Percentiles rank a stretch among this genome's conserved stretches.
phyloP scores from a whole-genome alignment of 2,113 vertebrate genomes.

The Tachycineta bicolor region DNA sequence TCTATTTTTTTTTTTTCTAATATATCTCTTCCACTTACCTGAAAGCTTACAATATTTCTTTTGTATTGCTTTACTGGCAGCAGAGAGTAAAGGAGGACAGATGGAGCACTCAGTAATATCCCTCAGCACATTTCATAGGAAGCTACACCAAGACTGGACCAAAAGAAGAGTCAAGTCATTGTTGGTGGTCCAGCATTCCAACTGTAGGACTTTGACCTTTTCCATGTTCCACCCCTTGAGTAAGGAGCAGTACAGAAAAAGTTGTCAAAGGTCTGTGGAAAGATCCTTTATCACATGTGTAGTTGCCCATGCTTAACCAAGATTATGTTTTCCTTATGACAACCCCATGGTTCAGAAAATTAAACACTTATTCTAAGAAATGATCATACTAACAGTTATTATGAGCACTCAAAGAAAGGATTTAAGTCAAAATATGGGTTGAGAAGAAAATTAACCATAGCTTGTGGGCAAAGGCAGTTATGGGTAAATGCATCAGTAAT shows the following conservation, averaged over 20 bases:
- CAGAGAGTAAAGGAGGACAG: not conserved
- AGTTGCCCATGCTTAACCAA: not conserved
- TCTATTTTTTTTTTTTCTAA: rapidly evolving
- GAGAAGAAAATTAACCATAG: not conserved
- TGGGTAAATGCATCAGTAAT: not conserved
- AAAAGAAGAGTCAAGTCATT: not conserved
- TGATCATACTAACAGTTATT: not conserved
- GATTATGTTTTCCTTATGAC: not conserved
- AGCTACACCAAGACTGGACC: not conserved
- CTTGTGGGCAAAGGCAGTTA: not conserved
- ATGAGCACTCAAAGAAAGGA: not conserved
- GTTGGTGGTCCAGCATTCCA: not conserved
- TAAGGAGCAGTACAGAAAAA: not conserved
- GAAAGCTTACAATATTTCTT: not conserved
- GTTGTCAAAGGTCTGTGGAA: not conserved
- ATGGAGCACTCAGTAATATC: not conserved
- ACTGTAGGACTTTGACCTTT: not conserved
- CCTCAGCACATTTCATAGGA: not conserved
- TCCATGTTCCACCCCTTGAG: not conserved
- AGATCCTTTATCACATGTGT: not conserved
- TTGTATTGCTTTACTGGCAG: not conserved
- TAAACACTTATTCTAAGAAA: not conserved
- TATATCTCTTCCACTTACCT: not conserved
- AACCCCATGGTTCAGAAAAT: not conserved
- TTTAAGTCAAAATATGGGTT: not conserved